Evolutionary conservation across 2,888 invertebrate genomes (phyloP).

Genomic region (Leptopterna dolabrata): DNA sequence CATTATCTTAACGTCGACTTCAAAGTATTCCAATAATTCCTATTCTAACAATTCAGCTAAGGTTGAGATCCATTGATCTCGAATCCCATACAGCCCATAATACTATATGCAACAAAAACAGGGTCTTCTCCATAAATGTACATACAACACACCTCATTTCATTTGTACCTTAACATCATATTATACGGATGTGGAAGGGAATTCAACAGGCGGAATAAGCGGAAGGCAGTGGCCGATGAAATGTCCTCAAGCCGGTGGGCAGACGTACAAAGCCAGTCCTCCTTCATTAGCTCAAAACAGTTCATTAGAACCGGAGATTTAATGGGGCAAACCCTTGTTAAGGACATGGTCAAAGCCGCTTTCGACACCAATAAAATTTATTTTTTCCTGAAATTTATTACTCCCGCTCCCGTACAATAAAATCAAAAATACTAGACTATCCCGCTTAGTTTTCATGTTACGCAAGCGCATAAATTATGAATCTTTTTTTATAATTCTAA

Average conservation of each 20-base stretch:
- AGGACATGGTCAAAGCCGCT: neutral
- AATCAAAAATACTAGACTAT: neutral
- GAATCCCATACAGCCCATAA: too few species aligned
- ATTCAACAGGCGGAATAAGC: neutral
- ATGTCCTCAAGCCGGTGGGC: conserved; percentile 12
- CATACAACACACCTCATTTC: too few species aligned
- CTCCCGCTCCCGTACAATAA: neutral
- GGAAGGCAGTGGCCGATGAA: neutral
- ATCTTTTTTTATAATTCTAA: too few species aligned
- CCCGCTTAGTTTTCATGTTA: neutral
- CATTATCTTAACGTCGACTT: too few species aligned
- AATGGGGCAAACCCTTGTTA: neutral
- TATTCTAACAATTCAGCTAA: too few species aligned
- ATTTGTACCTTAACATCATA: neutral
- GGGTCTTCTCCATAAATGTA: too few species aligned
- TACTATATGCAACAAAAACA: too few species aligned
- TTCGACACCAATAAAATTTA: conserved; percentile 33
- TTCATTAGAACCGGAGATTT: conserved; percentile 43
- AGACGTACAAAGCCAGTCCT: conserved; percentile 12
- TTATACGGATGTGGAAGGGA: neutral
- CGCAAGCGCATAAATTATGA: too few species aligned
- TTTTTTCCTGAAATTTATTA: conserved; percentile 4
- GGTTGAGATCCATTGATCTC: too few species aligned
- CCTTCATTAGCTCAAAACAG: conserved; percentile 49
- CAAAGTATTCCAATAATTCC: too few species aligned